Conservation (phyloP, 2,888 invertebrate species). For the Epistrophe grossulariae region DNA sequence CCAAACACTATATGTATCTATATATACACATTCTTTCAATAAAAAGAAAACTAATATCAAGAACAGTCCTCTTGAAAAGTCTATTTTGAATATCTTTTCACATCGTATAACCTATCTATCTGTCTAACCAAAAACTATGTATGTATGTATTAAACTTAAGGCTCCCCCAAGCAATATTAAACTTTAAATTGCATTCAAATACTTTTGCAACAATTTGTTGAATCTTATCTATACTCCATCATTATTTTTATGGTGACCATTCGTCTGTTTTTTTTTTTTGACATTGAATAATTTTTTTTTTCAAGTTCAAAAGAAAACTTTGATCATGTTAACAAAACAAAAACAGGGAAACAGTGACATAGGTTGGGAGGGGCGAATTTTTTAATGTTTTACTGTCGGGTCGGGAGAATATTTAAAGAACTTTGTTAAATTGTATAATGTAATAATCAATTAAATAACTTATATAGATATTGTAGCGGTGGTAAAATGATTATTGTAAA, state of each 20-base stretch:
- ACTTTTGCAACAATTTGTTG: constrained; percentile 42
- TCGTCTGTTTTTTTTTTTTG: not conserved
- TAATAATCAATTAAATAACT: no score
- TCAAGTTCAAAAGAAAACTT: no score
- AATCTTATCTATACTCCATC: not conserved
- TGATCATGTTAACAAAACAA: no score
- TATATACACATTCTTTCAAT: constrained; percentile 2
- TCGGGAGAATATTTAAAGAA: no score
- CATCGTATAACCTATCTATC: not conserved
- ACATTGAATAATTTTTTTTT: not conserved
- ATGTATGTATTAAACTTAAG: not conserved
- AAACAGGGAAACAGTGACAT: no score
- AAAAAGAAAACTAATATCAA: not conserved
- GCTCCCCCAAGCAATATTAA: constrained; percentile 5
- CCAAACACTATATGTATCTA: not conserved
- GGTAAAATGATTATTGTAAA: no score
- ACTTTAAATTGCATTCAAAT: constrained; percentile 39
- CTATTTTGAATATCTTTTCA: not conserved
- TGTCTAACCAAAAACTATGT: not conserved
- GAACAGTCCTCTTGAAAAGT: not conserved
- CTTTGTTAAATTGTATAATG: no score
- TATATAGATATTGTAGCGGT: no score
- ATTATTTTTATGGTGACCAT: constrained; percentile 1
- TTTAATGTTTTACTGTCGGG: no score
- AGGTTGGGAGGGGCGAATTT: no score